Conservation (phyloP, 2,113 vertebrate species). For the Phyllopteryx taeniolatus region DNA sequence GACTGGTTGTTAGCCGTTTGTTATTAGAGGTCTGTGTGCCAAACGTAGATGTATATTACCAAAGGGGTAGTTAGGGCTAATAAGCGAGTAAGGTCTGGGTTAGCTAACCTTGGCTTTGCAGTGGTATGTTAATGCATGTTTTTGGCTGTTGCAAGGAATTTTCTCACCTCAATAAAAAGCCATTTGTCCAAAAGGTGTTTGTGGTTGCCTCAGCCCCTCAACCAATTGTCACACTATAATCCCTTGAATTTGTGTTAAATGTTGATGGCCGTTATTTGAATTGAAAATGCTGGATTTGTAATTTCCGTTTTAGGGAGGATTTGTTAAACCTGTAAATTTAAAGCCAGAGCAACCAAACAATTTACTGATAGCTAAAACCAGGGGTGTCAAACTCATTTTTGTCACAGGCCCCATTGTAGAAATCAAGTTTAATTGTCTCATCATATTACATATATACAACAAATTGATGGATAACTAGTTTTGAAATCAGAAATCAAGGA, state of each 20-base stretch:
- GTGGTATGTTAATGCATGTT: slow-evolving; percentile 81
- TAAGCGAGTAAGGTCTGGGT: slow-evolving; percentile 74
- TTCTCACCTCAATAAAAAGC: slow-evolving; percentile 76
- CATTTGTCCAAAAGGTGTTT: slow-evolving; percentile 33
- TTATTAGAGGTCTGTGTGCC: slow-evolving; percentile 80
- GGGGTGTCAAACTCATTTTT: too few species aligned
- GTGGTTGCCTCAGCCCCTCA: slow-evolving; percentile 12
- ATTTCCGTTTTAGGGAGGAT: background rate
- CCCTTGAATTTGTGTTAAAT: slow-evolving; percentile 12
- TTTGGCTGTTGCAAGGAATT: slow-evolving; percentile 69
- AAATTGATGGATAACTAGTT: too few species aligned
- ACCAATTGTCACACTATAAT: slow-evolving; percentile 36
- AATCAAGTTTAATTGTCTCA: too few species aligned
- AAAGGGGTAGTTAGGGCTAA: slow-evolving; percentile 75
- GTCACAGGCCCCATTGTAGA: too few species aligned
- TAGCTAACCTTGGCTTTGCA: slow-evolving; percentile 75
- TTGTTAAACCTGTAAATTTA: background rate
- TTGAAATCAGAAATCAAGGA: too few species aligned
- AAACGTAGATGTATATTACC: slow-evolving; percentile 74
- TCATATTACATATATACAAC: too few species aligned
- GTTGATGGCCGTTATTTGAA: slow-evolving; percentile 23
- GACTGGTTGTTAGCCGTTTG: slow-evolving; percentile 72
- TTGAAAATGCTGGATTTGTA: background rate
- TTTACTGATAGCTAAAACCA: too few species aligned
- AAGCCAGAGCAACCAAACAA: too few species aligned